Base-by-base conservation (phyloP, 2,797 vertebrate species). In the Huso huso region DNA sequence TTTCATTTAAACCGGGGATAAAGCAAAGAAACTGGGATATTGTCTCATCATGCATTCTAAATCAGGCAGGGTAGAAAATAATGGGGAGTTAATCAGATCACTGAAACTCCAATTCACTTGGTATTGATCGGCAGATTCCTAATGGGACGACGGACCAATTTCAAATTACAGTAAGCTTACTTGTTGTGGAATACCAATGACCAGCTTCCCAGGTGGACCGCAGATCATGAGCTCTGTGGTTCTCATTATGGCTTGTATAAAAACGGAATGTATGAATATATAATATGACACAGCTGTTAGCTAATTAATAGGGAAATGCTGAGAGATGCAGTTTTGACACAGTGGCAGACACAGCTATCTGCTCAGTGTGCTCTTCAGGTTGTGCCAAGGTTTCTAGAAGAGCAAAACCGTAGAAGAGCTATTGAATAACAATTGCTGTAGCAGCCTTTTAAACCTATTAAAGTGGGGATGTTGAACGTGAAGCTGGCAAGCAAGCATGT, bases 81-180 rank as follows among this genome's bases (percentile, higher is more conserved):
- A 95, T 93, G 88, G 89, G 92, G 92, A 95, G 93, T 94, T 95
- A 95, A 96, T 95, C 91, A 93, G 92, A 95, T 97, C 93, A 95
- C 91, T 79, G 85, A 87, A 91, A 93, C 91, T 94, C 91, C 95
- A 93, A 95, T 94, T 95, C 92, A 94, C 90, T 93, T 89, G 82
- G 67, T 94, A 97, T 97, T 88, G 95, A 97, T 95, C 85, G 76
- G 74, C 84, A 79, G 87, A 93, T 92, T 91, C 87, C 91, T 95
- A 95, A 94, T 94, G 91, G 90, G 90, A 90, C 82, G 7, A 86
- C 85, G 89, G 88, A 90, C 87, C 89, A 85, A 90, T 91, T 93
- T 91, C 87, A 89, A 91, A 91, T 93, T 93, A 93, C 92, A 91
- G 90, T 91, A 91, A 90, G 85, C 88, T 79, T 84, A 86, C 81